phyloP scores from a whole-genome alignment of 30 jellyfish, hydroid and myxozoan species.

The Hydra vulgaris region DNA sequence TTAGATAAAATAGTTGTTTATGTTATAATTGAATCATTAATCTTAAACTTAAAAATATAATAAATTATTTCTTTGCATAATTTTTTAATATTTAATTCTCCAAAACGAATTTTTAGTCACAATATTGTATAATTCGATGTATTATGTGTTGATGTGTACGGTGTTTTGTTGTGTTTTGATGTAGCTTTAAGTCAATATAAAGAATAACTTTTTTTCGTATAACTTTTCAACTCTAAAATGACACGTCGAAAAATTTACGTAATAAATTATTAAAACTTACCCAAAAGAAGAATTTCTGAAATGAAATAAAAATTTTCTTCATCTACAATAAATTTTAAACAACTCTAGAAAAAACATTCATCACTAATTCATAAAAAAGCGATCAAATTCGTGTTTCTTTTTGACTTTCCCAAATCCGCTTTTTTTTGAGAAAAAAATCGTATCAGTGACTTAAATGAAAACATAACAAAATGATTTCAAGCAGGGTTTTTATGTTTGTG shows the following conservation, averaged over 20 bases:
- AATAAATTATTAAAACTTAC: background rate
- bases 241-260: background rate
- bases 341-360: background rate
- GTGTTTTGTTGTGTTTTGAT: too few species aligned
- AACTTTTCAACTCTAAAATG: background rate
- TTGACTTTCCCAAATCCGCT: background rate
- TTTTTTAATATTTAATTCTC: too few species aligned
- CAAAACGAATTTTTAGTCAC: too few species aligned
- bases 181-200: too few species aligned
- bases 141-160: too few species aligned
- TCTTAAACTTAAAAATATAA: too few species aligned
- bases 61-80: too few species aligned
- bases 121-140: too few species aligned
- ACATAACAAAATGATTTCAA: background rate
- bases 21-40: too few species aligned
- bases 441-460: too few species aligned
- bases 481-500: background rate
- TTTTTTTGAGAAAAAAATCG: background rate
- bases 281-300: background rate
- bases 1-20: too few species aligned
- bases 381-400: background rate
- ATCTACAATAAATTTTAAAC: background rate
- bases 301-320: background rate
- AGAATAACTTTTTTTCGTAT: background rate
- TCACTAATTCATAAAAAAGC: background rate